Evolutionary conservation across 2,888 invertebrate genomes (phyloP).

Genomic region (Drosophila prostipennis): DNA sequence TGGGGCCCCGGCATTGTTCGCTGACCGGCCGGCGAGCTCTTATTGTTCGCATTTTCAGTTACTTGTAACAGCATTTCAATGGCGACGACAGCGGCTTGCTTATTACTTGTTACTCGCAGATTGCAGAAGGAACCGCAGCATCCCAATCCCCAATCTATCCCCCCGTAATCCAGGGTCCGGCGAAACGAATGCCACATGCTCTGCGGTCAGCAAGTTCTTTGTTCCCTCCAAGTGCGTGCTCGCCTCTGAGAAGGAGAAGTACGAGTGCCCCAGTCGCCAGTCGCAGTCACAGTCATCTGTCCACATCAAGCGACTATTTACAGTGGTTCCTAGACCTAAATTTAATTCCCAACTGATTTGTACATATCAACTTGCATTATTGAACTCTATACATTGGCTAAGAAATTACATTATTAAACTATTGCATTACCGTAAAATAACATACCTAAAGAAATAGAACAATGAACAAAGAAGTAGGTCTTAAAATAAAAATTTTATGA

Average conservation of each 20-base stretch:
- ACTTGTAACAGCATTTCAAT: constrained; percentile 77
- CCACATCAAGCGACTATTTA: not conserved
- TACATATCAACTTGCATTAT: no score
- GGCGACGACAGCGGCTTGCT: constrained; percentile 64
- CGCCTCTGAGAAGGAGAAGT: constrained; percentile 29
- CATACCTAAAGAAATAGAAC: no score
- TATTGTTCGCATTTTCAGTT: constrained; percentile 74
- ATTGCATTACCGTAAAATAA: no score
- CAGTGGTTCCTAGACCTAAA: constrained; percentile 17
- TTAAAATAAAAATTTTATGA: no score
- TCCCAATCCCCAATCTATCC: constrained; percentile 5
- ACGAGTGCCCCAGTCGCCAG: constrained; percentile 1
- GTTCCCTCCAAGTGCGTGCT: constrained; percentile 60
- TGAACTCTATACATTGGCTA: no score
- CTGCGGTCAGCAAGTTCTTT: constrained; percentile 80
- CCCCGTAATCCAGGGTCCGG: constrained; percentile 3
- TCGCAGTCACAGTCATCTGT: constrained; percentile 29
- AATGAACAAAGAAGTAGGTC: no score
- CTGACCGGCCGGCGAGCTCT: constrained; percentile 48
- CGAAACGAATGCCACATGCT: constrained; percentile 55
- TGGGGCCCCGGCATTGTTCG: constrained; percentile 58
- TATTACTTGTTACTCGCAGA: constrained; percentile 50
- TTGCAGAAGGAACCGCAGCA: constrained; percentile 47
- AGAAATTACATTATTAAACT: no score
- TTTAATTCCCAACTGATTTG: no score